Evolutionary conservation across 2,797 vertebrate species (phyloP).

Genomic region (Pterois miles): DNA sequence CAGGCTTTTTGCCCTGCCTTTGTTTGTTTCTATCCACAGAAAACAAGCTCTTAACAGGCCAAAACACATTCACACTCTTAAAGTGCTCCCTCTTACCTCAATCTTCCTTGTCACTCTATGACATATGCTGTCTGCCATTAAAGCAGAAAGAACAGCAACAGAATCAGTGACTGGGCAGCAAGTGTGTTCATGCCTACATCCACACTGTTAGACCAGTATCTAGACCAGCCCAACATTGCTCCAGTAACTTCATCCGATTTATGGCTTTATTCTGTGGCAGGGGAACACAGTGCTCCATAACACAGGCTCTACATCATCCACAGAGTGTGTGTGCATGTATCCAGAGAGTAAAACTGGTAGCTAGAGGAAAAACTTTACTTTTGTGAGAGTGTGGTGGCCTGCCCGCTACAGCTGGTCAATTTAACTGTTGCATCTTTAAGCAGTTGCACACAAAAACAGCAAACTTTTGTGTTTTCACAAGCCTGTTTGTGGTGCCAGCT

Average conservation of each 20-base stretch:
- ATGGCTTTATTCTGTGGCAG: conserved; percentile 28
- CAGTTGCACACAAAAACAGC: neutral
- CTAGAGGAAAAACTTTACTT: conserved; percentile 8
- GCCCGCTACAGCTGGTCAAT: neutral
- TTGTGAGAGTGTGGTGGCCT: neutral
- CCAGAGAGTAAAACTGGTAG: neutral
- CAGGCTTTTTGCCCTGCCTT: neutral
- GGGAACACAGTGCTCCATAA: conserved; percentile 27
- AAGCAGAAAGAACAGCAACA: neutral
- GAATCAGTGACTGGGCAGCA: neutral
- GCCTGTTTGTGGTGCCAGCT: conserved; percentile 4
- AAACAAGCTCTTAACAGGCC: neutral
- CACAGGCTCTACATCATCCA: conserved; percentile 29
- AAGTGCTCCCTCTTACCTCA: neutral
- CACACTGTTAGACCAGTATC: conserved; percentile 10
- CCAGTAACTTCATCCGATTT: conserved; percentile 35
- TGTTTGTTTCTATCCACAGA: neutral
- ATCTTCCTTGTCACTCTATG: neutral
- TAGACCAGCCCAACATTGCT: neutral
- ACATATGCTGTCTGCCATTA: neutral
- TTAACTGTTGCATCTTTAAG: neutral
- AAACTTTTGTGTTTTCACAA: neutral
- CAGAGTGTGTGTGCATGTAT: neutral
- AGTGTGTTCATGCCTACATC: neutral
- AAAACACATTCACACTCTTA: neutral